Evolutionary conservation across 2,888 invertebrate genomes (phyloP).

Genomic region (Ichneumon xanthorius): DNA sequence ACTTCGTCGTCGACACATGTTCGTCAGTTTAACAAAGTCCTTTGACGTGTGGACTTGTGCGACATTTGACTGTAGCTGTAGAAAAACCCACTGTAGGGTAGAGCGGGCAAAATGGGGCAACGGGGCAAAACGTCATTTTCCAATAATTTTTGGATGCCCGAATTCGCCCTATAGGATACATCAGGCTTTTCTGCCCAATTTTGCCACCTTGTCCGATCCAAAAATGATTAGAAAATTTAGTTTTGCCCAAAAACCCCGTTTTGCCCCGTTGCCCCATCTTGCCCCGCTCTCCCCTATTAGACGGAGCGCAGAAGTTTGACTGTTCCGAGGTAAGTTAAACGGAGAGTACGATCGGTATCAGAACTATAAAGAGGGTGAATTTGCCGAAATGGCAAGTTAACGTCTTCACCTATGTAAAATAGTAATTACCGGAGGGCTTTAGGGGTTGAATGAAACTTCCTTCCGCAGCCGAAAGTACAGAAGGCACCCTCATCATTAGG

Average conservation of each 20-base stretch:
- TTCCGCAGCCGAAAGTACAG: neutral
- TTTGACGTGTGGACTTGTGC: neutral
- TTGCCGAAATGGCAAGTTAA: neutral
- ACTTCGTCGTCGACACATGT: too few relatives aligned
- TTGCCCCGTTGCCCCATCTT: too few relatives aligned
- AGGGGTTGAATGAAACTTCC: neutral
- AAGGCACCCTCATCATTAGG: neutral
- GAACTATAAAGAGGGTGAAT: neutral
- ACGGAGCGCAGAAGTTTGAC: neutral
- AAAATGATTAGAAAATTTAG: too few relatives aligned
- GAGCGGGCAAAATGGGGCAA: too few relatives aligned
- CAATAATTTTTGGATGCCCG: too few relatives aligned
- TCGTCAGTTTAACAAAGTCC: neutral
- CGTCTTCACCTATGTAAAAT: neutral
- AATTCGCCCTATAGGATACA: too few relatives aligned
- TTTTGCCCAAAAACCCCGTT: too few relatives aligned
- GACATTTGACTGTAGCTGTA: neutral
- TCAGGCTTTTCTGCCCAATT: too few relatives aligned
- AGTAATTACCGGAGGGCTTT: neutral
- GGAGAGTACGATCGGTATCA: neutral
- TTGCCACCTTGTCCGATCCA: too few relatives aligned
- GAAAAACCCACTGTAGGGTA: neutral
- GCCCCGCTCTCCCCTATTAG: too few relatives aligned
- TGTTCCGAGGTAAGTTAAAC: slow-evolving; percentile 1
- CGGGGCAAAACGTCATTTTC: too few relatives aligned